Evolutionary conservation across 2,888 invertebrate species (phyloP).

Genomic region (Ernsta delagoae): DNA sequence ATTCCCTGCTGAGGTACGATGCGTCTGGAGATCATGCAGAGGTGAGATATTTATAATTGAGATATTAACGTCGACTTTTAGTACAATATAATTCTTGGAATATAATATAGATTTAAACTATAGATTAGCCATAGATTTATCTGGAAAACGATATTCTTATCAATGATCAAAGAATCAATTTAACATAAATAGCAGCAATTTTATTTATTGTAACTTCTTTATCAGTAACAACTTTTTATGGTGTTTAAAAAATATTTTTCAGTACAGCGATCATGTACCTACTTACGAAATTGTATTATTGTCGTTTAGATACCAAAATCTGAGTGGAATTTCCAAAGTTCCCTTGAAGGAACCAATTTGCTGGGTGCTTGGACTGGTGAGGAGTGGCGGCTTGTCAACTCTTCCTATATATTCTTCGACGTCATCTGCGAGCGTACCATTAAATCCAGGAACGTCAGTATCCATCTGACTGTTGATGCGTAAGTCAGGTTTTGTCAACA

Average conservation of each 20-base stretch:
- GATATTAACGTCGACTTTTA: no score
- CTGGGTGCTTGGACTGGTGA: conserved; percentile 58
- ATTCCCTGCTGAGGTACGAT: conserved; percentile 53
- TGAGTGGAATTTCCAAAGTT: conserved; percentile 59
- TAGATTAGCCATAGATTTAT: background rate
- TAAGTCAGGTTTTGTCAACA: conserved; percentile 50
- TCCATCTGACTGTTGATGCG: conserved; percentile 58
- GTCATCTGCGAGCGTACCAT: conserved; percentile 72
- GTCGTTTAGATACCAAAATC: conserved; percentile 57
- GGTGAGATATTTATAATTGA: conserved; percentile 45
- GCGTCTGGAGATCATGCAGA: conserved; percentile 50
- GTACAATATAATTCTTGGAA: no score
- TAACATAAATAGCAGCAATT: background rate
- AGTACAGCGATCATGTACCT: background rate
- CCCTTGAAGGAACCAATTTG: conserved; percentile 46
- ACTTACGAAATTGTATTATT: background rate
- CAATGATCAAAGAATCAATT: background rate
- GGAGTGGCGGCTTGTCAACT: conserved; percentile 68
- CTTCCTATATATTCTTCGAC: conserved; percentile 63
- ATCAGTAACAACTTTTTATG: background rate
- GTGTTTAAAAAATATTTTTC: background rate
- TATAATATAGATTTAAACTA: background rate
- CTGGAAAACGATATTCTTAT: background rate
- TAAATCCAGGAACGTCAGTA: conserved; percentile 51
- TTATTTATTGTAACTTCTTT: background rate